A percentile compares a stretch with the other conserved stretches of the same genome.
Conservation (phyloP, 2,888 invertebrate species). For the Apamea epomidion region DNA sequence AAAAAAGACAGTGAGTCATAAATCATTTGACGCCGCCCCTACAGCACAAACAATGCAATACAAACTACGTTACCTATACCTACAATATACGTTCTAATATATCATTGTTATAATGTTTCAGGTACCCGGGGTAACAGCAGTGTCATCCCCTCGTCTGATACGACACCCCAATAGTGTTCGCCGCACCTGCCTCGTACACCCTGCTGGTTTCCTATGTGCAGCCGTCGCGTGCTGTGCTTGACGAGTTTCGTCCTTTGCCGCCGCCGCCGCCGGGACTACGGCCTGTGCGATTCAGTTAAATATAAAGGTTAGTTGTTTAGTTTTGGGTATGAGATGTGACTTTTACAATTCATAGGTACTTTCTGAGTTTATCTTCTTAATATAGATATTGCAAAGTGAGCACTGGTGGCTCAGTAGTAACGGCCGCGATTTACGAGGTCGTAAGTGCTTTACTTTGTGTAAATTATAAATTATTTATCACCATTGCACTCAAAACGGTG, state of each 20-base stretch:
- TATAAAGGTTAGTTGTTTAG: neutral
- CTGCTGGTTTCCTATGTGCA: neutral
- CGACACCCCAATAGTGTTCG: neutral
- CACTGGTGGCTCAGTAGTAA: too few relatives aligned
- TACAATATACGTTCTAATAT: neutral
- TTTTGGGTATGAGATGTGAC: neutral
- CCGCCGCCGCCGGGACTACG: neutral
- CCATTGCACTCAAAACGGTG: too few relatives aligned
- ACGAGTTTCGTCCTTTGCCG: neutral
- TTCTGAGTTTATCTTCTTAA: too few relatives aligned
- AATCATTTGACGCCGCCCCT: constrained; percentile 9
- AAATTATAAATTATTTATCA: too few relatives aligned
- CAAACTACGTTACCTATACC: too few relatives aligned
- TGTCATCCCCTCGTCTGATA: neutral
- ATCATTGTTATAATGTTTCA: constrained; percentile 1
- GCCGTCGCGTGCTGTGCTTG: too few relatives aligned
- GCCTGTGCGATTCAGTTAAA: accelerated
- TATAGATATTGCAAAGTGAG: too few relatives aligned
- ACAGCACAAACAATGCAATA: neutral
- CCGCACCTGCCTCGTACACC: neutral
- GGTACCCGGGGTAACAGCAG: neutral
- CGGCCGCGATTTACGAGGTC: too few relatives aligned
- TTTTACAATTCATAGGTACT: neutral
- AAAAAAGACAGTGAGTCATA: neutral
- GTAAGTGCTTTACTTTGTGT: too few relatives aligned